phyloP scores from a whole-genome alignment of 2,888 invertebrate genomes.

The Sarcophaga subvicina region DNA sequence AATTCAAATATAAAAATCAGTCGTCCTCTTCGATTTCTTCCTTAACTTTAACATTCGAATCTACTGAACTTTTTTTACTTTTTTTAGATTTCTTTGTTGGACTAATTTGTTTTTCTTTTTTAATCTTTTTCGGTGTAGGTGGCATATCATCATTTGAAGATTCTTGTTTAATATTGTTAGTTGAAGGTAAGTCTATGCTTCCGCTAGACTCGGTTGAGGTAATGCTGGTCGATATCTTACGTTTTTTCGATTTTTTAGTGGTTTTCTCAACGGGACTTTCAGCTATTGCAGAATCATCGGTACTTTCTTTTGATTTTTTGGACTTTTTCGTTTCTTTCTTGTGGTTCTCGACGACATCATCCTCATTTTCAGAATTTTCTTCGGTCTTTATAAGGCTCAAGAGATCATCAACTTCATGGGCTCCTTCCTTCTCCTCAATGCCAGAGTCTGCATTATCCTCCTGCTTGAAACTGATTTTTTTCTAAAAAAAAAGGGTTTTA shows the following conservation, averaged over 20 bases:
- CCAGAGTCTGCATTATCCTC: constrained; percentile 67
- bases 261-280: background rate
- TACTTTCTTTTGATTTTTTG: background rate
- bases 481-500: constrained; percentile 62
- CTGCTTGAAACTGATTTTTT: constrained; percentile 59
- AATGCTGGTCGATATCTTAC: constrained; percentile 1
- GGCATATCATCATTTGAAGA: constrained; percentile 14
- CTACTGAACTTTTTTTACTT: constrained; percentile 33
- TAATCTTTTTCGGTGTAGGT: constrained; percentile 31
- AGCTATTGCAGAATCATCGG: background rate
- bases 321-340: constrained; percentile 45
- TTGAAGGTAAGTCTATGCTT: background rate
- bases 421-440: constrained; percentile 69
- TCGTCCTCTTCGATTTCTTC: constrained; percentile 34
- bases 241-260: constrained; percentile 51
- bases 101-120: constrained; percentile 35
- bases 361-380: constrained; percentile 43
- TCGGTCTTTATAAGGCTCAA: constrained; percentile 74
- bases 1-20: background rate
- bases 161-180: constrained; percentile 72
- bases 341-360: background rate
- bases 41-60: constrained; percentile 28
- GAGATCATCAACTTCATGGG: constrained; percentile 74
- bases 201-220: background rate
- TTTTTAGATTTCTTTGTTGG: constrained; percentile 43